Percentiles rank a stretch among this genome's conserved stretches.
These are phyloP conservation scores for Rallus limicola DNA, from an alignment of 2,113 vertebrate species.

Conservation along the genomic window DNA sequence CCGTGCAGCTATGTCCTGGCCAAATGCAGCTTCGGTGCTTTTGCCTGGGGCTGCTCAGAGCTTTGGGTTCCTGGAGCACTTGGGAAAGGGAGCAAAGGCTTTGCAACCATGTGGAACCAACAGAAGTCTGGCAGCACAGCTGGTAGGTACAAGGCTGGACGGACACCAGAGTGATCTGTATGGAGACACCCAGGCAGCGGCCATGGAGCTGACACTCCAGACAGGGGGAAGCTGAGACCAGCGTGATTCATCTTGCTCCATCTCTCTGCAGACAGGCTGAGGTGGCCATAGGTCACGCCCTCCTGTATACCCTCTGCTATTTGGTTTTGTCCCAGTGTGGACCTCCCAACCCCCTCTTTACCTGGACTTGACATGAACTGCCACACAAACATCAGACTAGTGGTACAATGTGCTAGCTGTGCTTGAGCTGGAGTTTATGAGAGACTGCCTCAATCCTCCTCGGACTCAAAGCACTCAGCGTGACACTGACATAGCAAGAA, in stretches of 20 bases:
- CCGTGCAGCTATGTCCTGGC: neutral
- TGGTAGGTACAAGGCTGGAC: neutral
- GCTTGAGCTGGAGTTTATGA: neutral
- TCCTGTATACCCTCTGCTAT: neutral
- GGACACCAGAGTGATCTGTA: accelerated
- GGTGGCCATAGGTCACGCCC: neutral
- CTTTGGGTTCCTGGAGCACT: neutral
- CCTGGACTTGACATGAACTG: neutral
- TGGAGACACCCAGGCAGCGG: neutral
- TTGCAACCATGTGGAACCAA: neutral
- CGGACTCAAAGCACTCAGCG: neutral
- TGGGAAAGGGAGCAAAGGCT: neutral
- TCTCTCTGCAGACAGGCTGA: neutral
- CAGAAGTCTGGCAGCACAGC: neutral
- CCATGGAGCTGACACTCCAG: neutral
- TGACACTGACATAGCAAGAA: neutral
- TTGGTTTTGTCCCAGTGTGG: neutral
- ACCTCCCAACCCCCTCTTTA: neutral
- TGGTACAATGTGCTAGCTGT: neutral
- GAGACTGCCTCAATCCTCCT: neutral
- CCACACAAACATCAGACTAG: neutral
- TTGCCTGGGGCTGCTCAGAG: neutral
- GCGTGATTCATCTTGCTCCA: neutral
- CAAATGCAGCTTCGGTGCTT: neutral
- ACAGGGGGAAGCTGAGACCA: neutral